These are phyloP conservation scores for Baccha elongata DNA, from an alignment of 2,888 invertebrate genomes.

Conservation along the genomic window DNA sequence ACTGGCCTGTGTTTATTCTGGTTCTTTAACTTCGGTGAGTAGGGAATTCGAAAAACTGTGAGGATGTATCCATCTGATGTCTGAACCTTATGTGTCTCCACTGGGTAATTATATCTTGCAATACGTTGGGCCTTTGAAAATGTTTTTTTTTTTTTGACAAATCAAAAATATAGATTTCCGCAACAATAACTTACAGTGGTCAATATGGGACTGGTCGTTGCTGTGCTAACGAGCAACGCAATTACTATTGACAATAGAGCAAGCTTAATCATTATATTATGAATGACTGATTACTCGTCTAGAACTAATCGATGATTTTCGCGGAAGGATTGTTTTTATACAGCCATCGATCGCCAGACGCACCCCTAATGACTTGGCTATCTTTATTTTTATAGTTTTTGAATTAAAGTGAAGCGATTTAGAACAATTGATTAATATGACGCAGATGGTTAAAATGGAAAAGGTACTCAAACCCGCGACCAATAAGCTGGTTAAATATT, in stretches of 20 bases:
- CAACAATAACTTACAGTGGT: constrained; percentile 15
- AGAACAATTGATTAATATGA: neutral
- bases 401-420: neutral
- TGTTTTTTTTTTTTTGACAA: neutral
- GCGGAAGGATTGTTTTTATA: constrained; percentile 14
- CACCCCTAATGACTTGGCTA: too few relatives aligned
- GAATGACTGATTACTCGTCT: constrained; percentile 4
- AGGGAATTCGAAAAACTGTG: constrained; percentile 90
- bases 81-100: constrained; percentile 86
- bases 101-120: constrained; percentile 82
- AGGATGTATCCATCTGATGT: constrained; percentile 93
- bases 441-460: neutral
- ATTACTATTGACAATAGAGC: neutral
- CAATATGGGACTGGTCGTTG: neutral
- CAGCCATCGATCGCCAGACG: too few relatives aligned
- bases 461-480: neutral
- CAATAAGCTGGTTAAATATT: neutral
- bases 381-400: too few relatives aligned
- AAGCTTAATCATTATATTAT: neutral
- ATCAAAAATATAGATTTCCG: neutral
- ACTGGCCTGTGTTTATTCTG: constrained; percentile 81
- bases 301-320: constrained; percentile 7
- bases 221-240: neutral
- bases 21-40: constrained; percentile 48
- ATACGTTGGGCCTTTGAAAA: constrained; percentile 25